phyloP scores from a whole-genome alignment of 2,113 vertebrate species.

The Nibea albiflora region DNA sequence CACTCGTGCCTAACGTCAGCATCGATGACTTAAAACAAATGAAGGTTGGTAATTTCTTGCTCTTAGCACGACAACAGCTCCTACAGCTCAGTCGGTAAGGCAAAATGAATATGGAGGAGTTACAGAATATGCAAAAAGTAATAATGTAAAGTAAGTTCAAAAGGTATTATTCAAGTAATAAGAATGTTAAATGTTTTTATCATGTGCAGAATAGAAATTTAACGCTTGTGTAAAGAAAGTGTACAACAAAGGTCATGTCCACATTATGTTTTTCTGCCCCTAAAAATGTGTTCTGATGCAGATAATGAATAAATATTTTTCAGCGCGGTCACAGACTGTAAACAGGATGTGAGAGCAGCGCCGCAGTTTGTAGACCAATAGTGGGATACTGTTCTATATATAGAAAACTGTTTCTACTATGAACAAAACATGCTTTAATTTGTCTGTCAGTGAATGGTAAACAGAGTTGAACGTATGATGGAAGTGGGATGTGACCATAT shows the following conservation, averaged over 20 bases:
- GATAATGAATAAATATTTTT: background rate
- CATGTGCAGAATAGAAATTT: background rate
- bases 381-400: background rate
- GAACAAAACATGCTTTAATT: background rate
- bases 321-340: background rate
- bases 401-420: background rate
- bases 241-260: background rate
- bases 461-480: background rate
- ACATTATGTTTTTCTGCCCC: background rate
- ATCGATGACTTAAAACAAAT: constrained; percentile 98
- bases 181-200: background rate
- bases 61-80: background rate
- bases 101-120: background rate
- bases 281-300: background rate
- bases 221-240: background rate
- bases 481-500: background rate
- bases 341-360: background rate
- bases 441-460: background rate
- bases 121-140: background rate
- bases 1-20: constrained; percentile 93
- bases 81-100: background rate
- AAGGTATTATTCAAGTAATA: background rate
- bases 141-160: background rate
- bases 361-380: background rate
- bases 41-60: constrained; percentile 85